phyloP scores from a whole-genome alignment of 1,140 invertebrate genomes.

The Teleopsis dalmanni region DNA sequence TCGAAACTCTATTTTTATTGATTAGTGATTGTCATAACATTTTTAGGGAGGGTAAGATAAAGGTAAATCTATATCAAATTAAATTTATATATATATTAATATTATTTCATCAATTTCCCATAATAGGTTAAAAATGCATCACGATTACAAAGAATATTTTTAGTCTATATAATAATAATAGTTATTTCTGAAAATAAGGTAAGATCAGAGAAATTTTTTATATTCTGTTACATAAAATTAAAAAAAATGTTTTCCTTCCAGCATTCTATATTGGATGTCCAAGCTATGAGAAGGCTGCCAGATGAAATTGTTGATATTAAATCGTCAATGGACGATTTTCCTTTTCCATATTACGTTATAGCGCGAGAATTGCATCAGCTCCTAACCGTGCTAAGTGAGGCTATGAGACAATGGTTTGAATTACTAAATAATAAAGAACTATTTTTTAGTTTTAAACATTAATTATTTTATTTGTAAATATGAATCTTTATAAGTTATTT shows the following conservation, averaged over 20 bases:
- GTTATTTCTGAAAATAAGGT: slow-evolving; percentile 90
- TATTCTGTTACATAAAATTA: background rate
- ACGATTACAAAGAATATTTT: slow-evolving; percentile 74
- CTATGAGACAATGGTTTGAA: slow-evolving; percentile 97
- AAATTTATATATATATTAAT: background rate
- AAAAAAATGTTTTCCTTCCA: too few species aligned
- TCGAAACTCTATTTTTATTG: slow-evolving; percentile 79
- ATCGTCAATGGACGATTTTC: slow-evolving; percentile 88
- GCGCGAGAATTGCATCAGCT: slow-evolving; percentile 79
- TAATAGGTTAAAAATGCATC: slow-evolving; percentile 56
- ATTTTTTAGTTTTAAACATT: too few species aligned
- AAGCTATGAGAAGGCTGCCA: slow-evolving; percentile 63
- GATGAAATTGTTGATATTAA: slow-evolving; percentile 50
- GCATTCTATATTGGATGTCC: slow-evolving; percentile 89
- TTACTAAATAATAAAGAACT: slow-evolving; percentile 53
- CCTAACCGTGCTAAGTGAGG: slow-evolving; percentile 87
- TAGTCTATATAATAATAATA: slow-evolving; percentile 91
- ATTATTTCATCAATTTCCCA: background rate
- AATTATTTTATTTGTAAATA: too few species aligned
- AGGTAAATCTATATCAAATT: slow-evolving; percentile 46
- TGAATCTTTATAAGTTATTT: too few species aligned
- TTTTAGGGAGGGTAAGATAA: slow-evolving; percentile 78
- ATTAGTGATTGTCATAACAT: slow-evolving; percentile 92
- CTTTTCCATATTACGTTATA: slow-evolving; percentile 98
- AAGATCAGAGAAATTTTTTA: slow-evolving; percentile 21